Evolutionary conservation across 1,140 invertebrate species (phyloP), one percentile per base, ranked within the genome.

Genomic region (Hycleus cichorii): DNA sequence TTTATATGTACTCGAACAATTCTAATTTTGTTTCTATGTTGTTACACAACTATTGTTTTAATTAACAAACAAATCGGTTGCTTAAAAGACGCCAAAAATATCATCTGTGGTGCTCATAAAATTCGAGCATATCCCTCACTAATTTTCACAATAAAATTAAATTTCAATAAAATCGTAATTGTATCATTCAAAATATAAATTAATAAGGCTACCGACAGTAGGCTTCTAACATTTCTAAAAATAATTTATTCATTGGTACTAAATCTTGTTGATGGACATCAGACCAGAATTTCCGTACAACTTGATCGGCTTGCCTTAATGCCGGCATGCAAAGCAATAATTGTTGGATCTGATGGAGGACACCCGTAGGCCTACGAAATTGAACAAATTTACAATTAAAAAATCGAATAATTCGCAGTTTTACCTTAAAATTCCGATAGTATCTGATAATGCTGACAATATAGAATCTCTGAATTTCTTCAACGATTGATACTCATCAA

Each of bases 171-270:
- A 18, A 18, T 18, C 18, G 18, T 18, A 18, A 18, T 18, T 18
- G 18, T 18, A 18, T 18, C 1, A 18, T 18, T 18, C 18, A 18
- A 32, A 32, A 32, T 32, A 32, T 47, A 39, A 49, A 38, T 55
- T 47, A 55, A 44, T 4, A 46, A 56, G 64, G 67, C 71, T 78
- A 82, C 73, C 80, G 76, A 64, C 81, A 76, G 62, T 81, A 82
- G 3, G 88, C 85, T 73, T 97, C 94, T 49, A 97, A 79, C 95
- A 98, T 98, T 78, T 98, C 95, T 26, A 95, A 81, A 74, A 98
- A 96, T 6, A 97, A 81, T 77, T 97, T 97, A 78, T 97, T 96
- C 91, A 98, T 95, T 48, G 86, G 85, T 49, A 95, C 89, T 69
- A 89, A 88, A 11, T 91, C 88, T 61, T 92, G 91, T 66, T 88